Base-by-base conservation (phyloP, 2,888 invertebrate species). In the Cabera pusaria region DNA sequence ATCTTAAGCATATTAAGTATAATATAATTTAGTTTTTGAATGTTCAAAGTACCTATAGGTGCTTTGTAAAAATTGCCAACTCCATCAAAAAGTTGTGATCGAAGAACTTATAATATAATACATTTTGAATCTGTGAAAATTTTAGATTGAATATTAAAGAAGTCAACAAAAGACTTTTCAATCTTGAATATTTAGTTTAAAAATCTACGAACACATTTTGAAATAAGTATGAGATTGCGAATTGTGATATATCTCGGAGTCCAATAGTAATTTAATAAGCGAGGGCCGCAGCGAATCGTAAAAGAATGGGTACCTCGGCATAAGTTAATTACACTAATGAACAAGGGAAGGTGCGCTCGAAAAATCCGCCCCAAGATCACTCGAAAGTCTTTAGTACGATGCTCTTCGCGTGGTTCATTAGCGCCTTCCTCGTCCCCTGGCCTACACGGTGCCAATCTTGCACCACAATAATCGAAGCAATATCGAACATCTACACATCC, bases 291-390 rank as follows among this genome's bases (percentile, higher is more conserved):
- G 72, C 59, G 72, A 84, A 84, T 82, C 77, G 75, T 79, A 69
- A 67, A 75, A 75, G 72, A 75, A 73, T 69, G 63, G 64, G 60
- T 60, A 69, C 56, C 69, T 69, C 68, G 59, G 80, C 69, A 81
- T 85, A 86, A 86, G 85, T 86, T 85, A 86, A 86, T 86, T 86
- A 84, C 81, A 81, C 85, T 86, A 86, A 86, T 85, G 86, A 86
- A 86, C 83, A 80, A 81, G 82, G 72, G 78, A 81, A 84, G 84
- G 83, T 85, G 73, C 75, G 76, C 83, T 82, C 69, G 81, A 86
- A 84, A 86, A 86, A 80, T 75, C 71, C 75, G 64, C 76, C 80
- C 84, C 76, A 75, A 83, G 84, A 85, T 85, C 86, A 84, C 83
- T 85, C 77, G 74, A 77, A 77, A 83, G 81, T 84, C 84, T 84